Base-by-base conservation (phyloP, 2,113 vertebrate species). In the Raja brachyura region DNA sequence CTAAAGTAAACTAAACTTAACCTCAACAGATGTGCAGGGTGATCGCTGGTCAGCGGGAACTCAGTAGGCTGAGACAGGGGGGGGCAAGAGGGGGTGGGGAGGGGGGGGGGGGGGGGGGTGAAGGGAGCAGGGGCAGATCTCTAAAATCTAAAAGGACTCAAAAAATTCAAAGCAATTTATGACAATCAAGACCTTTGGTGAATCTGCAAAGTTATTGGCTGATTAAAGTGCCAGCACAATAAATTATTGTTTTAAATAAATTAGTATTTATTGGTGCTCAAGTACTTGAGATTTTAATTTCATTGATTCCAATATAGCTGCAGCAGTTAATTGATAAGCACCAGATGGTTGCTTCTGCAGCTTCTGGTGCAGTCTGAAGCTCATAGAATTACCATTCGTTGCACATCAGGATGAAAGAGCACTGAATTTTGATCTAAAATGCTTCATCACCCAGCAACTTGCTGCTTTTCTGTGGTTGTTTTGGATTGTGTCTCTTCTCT, bases 381-480 rank as follows among this genome's bases (percentile, higher is more conserved):
- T 61, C 25, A 61, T 25, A 61, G 59, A 18, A 31, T 59, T 88
- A 66, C n/a, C 83, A 88, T 66, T 63, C 28, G 83, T 88, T 88
- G n/a, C 28, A 33, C 83, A 63, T 31, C 83, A 66, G 59, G 11
- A 88, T 88, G 61, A 88, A 63, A 66, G 61, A 63, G n/a, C 16
- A 88, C 28, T 31, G 83, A 88, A 88, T 88, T 61, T 88, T 88
- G 83, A 66, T 88, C 83, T 63, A 61, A 63, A 88, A 66, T 88
- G n/a, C 83, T 88, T 88, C 63, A 66, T 66, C 59, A 31, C 83
- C 61, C 13, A 88, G 83, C 20, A 16, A 88, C 59, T 48, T 66
- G 83, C 28, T 33, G 83, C 59, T 88, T 73, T 73, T 92, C 66
- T 25, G 33, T 73, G 63, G 33, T 70, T 39, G 28, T 66, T 90